phyloP scores from a whole-genome alignment of 1,140 invertebrate genomes.

The Bathynomus jamesi region DNA sequence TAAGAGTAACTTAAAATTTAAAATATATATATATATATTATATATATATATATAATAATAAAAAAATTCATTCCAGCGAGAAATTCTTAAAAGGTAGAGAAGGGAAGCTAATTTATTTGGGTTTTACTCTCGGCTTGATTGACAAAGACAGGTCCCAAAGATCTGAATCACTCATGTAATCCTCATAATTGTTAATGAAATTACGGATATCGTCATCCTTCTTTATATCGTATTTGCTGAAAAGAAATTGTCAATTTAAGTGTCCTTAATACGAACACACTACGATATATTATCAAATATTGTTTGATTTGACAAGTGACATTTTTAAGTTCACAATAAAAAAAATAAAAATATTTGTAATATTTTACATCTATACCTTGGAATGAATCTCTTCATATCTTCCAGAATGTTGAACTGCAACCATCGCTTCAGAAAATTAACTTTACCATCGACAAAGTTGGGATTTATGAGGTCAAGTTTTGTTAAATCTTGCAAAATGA shows the following conservation, averaged over 20 bases:
- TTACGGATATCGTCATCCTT: constrained; percentile 85
- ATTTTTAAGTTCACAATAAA: neutral
- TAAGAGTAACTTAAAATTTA: no score
- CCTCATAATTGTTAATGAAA: constrained; percentile 95
- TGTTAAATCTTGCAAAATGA: constrained; percentile 96
- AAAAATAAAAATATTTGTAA: neutral
- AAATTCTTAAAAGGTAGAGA: no score
- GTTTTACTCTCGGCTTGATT: constrained; percentile 73
- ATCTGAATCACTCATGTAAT: constrained; percentile 87
- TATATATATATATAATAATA: no score
- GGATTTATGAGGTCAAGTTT: constrained; percentile 97
- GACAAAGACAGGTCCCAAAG: constrained; percentile 96
- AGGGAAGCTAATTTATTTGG: no score
- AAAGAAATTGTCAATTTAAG: constrained; percentile 41
- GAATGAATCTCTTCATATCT: constrained; percentile 93
- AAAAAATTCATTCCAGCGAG: no score
- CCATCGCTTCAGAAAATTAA: constrained; percentile 97
- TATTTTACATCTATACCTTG: constrained; percentile 55
- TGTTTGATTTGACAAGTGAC: neutral
- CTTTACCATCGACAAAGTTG: constrained; percentile 73
- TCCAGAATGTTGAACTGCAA: constrained; percentile 96
- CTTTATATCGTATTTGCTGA: constrained; percentile 72
- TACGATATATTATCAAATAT: neutral
- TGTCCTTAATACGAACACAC: constrained; percentile 2
- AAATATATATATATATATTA: no score